Base-by-base conservation (phyloP, 2,797 vertebrate species). In the Sphaeramia orbicularis region DNA sequence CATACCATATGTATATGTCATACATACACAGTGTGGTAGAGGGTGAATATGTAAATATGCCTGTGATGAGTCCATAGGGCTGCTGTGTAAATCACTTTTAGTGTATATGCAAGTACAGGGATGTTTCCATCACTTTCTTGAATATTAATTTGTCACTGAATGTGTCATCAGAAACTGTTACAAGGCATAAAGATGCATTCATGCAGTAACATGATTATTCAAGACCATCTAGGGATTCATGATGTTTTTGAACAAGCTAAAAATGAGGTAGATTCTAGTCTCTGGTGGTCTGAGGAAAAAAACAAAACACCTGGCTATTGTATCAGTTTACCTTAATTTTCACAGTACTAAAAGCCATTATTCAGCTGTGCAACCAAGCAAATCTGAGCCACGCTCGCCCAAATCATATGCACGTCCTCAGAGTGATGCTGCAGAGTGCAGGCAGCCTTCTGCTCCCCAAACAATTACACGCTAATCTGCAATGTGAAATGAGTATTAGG, bases 381-480 rank as follows among this genome's bases (percentile, higher is more conserved):
- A 79, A 75, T 71, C 77, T 18, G 70, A 78, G 71, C 74, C 74
- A 15, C 73, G 54, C 76, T 82, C 32, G n/a, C 35, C 65, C 14
- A 67, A 78, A 77, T 76, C 43, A 12, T 57, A 72, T 76, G 52
- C 71, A 72, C 50, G 24, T 81, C 78, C 78, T 74, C 69, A 47
- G 77, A 72, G 63, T 32, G 14, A 76, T 59, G 78, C 86, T 74
- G 70, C 79, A 61, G 65, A 80, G 76, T 76, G 61, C 55, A 75
- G 81, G 60, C 85, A 71, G 74, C 67, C 74, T 74, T 80, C 65
- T 72, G 82, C 85, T 90, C 90, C 89, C 90, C 78, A 83, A 93
- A 94, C 90, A 92, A 93, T 93, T 92, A 93, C 91, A 91, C 66
- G 71, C 84, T 93, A 92, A 93, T 93, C 91, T 91, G 84, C 78